Percentiles rank a stretch among this genome's conserved stretches.
phyloP scores from a whole-genome alignment of 2,888 invertebrate genomes.

The Allophyes oxyacanthae region DNA sequence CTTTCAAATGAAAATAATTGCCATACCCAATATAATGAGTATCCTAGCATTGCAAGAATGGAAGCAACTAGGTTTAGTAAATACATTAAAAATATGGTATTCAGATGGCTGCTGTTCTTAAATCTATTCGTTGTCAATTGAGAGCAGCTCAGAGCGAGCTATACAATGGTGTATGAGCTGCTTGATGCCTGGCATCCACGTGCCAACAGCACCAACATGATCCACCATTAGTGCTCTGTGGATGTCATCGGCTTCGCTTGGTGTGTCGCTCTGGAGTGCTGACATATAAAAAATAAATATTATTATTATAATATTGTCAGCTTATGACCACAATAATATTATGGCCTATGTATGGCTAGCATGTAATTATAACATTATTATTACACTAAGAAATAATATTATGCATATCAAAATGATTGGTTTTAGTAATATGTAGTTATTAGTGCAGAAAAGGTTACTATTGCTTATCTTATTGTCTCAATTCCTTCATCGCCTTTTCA shows the following conservation, averaged over 20 bases:
- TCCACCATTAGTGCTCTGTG: constrained; percentile 90
- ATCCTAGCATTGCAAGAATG: constrained; percentile 1
- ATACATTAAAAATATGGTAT: constrained; percentile 1
- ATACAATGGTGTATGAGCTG: constrained; percentile 87
- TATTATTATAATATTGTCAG: too few relatives aligned
- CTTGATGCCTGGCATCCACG: constrained; percentile 91
- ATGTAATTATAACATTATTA: too few relatives aligned
- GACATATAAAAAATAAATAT: constrained; percentile 53
- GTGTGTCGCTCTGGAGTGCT: constrained; percentile 86
- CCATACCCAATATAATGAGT: too few relatives aligned
- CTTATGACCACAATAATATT: too few relatives aligned
- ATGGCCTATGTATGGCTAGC: too few relatives aligned
- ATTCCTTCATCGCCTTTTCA: too few relatives aligned
- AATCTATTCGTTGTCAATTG: constrained; percentile 76
- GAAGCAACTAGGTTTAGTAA: constrained; percentile 7
- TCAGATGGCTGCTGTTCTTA: not conserved
- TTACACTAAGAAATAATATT: too few relatives aligned
- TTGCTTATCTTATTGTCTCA: too few relatives aligned
- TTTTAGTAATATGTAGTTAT: too few relatives aligned
- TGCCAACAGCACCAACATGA: constrained; percentile 87
- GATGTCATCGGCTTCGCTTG: constrained; percentile 87
- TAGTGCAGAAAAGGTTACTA: too few relatives aligned
- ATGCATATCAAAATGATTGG: too few relatives aligned
- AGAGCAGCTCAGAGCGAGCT: constrained; percentile 79
- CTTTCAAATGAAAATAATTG: too few relatives aligned